Evolutionary conservation across 2,113 vertebrate genomes (phyloP).

Genomic region (Arvicanthis niloticus): DNA sequence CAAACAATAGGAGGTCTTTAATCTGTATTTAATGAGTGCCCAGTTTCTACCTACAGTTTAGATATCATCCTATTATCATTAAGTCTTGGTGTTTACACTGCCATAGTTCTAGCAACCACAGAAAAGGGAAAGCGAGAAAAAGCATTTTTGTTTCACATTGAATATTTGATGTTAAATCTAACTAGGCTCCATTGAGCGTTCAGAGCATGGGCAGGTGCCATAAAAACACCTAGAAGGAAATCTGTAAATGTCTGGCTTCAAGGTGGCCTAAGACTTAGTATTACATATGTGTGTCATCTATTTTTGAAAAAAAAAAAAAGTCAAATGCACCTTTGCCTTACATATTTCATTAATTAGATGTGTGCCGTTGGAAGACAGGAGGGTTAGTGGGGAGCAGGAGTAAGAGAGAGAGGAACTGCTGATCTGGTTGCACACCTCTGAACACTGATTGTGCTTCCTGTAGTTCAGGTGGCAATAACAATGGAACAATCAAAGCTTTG

Average conservation of each 20-base stretch:
- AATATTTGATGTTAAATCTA: slow-evolving; percentile 10
- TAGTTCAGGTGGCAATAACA: not conserved
- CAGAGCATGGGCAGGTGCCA: not conserved
- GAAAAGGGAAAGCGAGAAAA: not conserved
- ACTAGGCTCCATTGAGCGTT: not conserved
- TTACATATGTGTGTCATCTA: not conserved
- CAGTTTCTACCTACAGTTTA: not conserved
- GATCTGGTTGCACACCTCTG: not conserved
- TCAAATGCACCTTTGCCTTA: not conserved
- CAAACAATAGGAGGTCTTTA: not conserved
- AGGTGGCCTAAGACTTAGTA: not conserved
- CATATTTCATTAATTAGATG: not conserved
- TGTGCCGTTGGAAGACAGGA: not conserved
- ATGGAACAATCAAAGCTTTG: not conserved
- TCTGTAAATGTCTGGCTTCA: not conserved
- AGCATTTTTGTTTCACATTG: not conserved
- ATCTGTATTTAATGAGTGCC: not conserved
- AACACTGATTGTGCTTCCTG: not conserved
- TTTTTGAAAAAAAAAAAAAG: not conserved
- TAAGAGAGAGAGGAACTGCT: not conserved
- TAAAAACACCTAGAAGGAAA: not conserved
- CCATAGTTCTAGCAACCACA: not conserved
- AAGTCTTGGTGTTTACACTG: not conserved
- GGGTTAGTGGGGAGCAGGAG: not conserved
- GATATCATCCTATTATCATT: not conserved